A percentile compares a stretch with the other conserved stretches of the same genome.
These are phyloP conservation scores for Caenorhabditis afra DNA, from an alignment of 2,888 invertebrate species.

Conservation along the genomic window DNA sequence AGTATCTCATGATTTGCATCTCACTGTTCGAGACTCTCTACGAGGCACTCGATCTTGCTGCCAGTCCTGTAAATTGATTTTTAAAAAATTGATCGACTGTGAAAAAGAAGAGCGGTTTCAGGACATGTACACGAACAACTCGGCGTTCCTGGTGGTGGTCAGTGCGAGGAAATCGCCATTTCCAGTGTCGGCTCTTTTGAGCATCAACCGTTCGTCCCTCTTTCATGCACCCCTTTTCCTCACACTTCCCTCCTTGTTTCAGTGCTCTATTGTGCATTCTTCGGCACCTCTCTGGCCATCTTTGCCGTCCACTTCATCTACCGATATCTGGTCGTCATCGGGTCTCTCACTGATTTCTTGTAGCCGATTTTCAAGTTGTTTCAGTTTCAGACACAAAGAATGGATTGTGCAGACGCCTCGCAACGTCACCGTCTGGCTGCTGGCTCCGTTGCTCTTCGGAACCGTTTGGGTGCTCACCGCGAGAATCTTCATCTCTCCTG, in stretches of 20 bases:
- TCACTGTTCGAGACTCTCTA: background rate
- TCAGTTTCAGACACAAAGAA: background rate
- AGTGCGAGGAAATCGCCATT: background rate
- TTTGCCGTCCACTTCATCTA: slow-evolving; percentile 23
- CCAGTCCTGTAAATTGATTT: background rate
- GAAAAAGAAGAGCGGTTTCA: too few species aligned
- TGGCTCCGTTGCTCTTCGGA: background rate
- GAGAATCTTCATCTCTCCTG: background rate
- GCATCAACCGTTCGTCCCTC: background rate
- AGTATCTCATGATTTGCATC: too few species aligned
- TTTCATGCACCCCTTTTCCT: too few species aligned
- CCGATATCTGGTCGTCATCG: slow-evolving; percentile 5
- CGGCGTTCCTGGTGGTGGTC: slow-evolving; percentile 4
- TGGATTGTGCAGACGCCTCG: background rate
- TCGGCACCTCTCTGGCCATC: slow-evolving; percentile 12
- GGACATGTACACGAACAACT: slow-evolving; percentile 8
- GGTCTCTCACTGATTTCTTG: too few species aligned
- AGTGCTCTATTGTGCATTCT: too few species aligned
- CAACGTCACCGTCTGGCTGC: background rate
- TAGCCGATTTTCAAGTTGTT: background rate
- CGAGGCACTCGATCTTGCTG: background rate
- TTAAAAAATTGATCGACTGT: background rate
- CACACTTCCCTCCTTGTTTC: too few species aligned
- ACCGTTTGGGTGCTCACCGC: background rate
- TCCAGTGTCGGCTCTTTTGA: background rate